Base-by-base conservation (phyloP, 2,113 vertebrate species). In the Athene cunicularia region DNA sequence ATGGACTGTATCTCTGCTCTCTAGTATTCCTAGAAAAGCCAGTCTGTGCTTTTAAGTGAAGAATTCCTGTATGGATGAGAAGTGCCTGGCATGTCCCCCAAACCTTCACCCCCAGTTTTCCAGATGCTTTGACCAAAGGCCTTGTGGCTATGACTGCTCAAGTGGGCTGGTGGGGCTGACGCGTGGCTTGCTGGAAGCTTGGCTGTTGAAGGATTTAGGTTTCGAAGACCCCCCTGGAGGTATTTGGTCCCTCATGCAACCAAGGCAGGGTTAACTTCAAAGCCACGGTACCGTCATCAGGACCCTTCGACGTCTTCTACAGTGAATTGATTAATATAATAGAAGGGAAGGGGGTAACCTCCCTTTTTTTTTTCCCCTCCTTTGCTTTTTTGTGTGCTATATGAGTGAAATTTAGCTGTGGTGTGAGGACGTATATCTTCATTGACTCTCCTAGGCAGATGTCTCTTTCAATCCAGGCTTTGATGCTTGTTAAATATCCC, bases 131-230 rank as follows among this genome's bases (percentile, higher is more conserved):
- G 23, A 3, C 4, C 39, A 39, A 5, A 30, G 41, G 27, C 5
- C 11, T 7, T 17, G 14, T 27, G 55, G 41, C 39, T 55, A 7
- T 27, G 23, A 28, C 9, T 11, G 26, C 5, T 67, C 19, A 14
- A 21, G 39, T 0, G 2, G 20, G 33, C 27, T 60, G 23, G 12
- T 26, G 22, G 16, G 11, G 30, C 43, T 74, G 86, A 13, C 1
- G 0, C 2, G 0, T 1, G 14, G 41, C 74, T 70, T 2, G 5
- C 30, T 72, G 39, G 59, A 23, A 45, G 33, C 27, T 23, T 4
- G 26, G 9, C 14, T 62, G 10, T 11, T 39, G n/a, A 30, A 10
- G 7, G 8, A 5, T 23, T 18, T 21, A 14, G 43, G 8, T 22
- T n/a, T n/a, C 32, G 35, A 28, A 49, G 23, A n/a, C 6, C 4